These are phyloP conservation scores for Zapus hudsonius DNA, from an alignment of 2,113 vertebrate species.

Conservation along the genomic window DNA sequence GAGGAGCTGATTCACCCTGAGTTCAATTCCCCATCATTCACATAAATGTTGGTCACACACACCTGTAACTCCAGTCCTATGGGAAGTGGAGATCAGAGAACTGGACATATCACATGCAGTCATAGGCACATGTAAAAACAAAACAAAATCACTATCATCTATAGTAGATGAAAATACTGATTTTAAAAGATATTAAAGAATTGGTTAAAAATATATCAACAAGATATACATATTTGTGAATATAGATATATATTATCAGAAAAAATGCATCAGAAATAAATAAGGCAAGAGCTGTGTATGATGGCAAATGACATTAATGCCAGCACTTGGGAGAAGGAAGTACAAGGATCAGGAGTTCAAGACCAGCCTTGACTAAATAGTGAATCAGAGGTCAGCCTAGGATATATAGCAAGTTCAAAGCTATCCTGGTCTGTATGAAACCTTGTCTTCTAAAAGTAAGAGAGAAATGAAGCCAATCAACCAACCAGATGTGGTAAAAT, in stretches of 20 bases:
- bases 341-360: background rate
- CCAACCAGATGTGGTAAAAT: too few relatives aligned
- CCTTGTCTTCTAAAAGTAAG: too few relatives aligned
- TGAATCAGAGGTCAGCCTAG: too few relatives aligned
- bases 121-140: background rate
- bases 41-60: too few relatives aligned
- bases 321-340: background rate
- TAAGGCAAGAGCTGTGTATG: background rate
- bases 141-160: background rate
- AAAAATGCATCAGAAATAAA: background rate
- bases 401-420: background rate
- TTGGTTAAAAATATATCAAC: background rate
- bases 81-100: too few relatives aligned
- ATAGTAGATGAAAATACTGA: background rate
- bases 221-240: background rate
- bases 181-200: constrained; percentile 7
- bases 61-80: too few relatives aligned
- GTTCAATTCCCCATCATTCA: too few relatives aligned
- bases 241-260: background rate
- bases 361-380: background rate
- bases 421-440: too few relatives aligned
- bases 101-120: too few relatives aligned
- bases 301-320: background rate
- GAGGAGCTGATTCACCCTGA: too few relatives aligned
- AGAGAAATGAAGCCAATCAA: too few relatives aligned